These are phyloP conservation scores for Calliphora vicina DNA, from an alignment of 1,140 invertebrate genomes.

Conservation along the genomic window DNA sequence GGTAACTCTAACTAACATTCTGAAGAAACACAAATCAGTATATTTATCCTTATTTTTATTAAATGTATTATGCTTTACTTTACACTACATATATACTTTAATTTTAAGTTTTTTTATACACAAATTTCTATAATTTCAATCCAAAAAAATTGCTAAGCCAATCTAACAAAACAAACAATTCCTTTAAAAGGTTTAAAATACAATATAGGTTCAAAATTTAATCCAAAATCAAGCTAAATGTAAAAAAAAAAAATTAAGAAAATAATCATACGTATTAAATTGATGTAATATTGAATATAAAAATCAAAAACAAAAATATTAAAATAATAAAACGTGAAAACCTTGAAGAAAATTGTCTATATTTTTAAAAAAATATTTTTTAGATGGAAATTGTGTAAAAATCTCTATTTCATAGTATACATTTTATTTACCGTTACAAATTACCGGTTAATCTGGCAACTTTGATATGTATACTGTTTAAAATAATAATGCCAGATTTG, in stretches of 20 bases:
- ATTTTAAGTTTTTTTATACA: conserved; percentile 6
- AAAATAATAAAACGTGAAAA: neutral
- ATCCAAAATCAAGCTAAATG: neutral
- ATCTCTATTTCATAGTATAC: no score
- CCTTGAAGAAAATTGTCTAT: neutral
- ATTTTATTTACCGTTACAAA: no score
- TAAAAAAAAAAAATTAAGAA: neutral
- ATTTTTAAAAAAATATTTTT: neutral
- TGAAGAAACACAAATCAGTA: neutral
- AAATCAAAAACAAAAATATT: conserved; percentile 7
- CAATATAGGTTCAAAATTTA: neutral
- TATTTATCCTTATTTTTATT: neutral
- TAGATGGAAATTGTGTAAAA: neutral
- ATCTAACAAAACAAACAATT: conserved; percentile 9
- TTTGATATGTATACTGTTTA: no score
- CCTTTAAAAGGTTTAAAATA: conserved; percentile 9
- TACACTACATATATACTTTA: neutral
- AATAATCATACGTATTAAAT: conserved; percentile 24
- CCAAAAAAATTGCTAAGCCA: neutral
- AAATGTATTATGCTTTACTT: conserved; percentile 3
- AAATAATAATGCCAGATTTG: no score
- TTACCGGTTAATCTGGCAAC: no score
- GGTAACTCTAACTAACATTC: neutral
- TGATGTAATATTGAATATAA: conserved; percentile 23
- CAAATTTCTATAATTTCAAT: conserved; percentile 10